Evolutionary conservation across 2,797 vertebrate species (phyloP).

Genomic region (Clarias platycephalus): DNA sequence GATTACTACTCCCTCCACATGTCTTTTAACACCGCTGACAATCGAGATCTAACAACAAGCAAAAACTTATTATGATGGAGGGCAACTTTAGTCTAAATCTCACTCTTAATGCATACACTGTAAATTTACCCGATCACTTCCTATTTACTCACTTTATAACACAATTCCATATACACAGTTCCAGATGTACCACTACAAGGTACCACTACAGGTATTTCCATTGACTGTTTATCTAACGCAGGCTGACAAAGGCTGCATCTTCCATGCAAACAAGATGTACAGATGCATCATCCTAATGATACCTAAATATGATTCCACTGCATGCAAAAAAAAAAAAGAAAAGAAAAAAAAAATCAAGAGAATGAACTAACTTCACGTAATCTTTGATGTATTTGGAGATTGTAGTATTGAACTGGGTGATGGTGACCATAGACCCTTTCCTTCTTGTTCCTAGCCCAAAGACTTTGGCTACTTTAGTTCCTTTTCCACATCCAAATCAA

Average conservation of each 20-base stretch:
- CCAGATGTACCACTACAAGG: conserved; percentile 24
- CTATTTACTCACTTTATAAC: conserved; percentile 49
- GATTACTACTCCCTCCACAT: conserved; percentile 59
- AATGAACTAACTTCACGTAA: conserved; percentile 44
- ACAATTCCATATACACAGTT: conserved; percentile 24
- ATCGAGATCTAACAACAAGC: conserved; percentile 68
- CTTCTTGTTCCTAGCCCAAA: conserved; percentile 1
- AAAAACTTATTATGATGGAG: conserved; percentile 61
- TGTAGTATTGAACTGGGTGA: conserved; percentile 23
- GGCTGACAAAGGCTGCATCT: conserved; percentile 26
- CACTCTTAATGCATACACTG: conserved; percentile 58
- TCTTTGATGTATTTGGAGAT: conserved; percentile 32
- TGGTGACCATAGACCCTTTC: not conserved
- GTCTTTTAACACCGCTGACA: conserved; percentile 67
- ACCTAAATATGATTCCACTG: conserved; percentile 48
- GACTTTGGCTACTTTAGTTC: not conserved
- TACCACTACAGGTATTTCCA: conserved; percentile 21
- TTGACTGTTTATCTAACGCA: conserved; percentile 9
- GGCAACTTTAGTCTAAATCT: conserved; percentile 55
- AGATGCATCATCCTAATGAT: conserved; percentile 47
- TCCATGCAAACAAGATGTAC: conserved; percentile 40
- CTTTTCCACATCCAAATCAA: not conserved
- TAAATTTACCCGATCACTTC: conserved; percentile 41
- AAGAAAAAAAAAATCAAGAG: conserved; percentile 40
- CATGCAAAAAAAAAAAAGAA: conserved; percentile 37